Conservation (phyloP, 2,113 vertebrate genomes). For the Mirza zaza region DNA sequence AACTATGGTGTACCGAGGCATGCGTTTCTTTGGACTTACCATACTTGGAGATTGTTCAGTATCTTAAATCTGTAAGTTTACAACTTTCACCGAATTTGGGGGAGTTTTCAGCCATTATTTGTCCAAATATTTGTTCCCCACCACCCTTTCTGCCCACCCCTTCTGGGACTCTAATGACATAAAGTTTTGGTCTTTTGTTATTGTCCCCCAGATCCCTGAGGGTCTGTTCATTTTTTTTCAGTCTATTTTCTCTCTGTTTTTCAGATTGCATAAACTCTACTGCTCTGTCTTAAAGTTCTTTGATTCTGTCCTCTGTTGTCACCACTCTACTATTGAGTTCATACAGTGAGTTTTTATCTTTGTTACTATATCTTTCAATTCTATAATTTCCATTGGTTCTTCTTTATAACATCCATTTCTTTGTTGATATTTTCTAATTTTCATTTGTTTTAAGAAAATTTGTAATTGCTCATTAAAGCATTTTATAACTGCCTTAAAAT, state of each 20-base stretch:
- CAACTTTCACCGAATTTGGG: background rate
- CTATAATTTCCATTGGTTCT: background rate
- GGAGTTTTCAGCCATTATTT: background rate
- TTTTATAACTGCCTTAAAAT: constrained; percentile 1
- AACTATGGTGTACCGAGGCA: background rate
- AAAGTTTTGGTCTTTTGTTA: background rate
- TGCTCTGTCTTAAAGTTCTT: background rate
- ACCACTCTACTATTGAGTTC: background rate
- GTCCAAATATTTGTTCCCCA: background rate
- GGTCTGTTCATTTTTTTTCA: background rate
- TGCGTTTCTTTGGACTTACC: background rate
- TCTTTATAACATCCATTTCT: background rate
- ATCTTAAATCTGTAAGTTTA: constrained; percentile 22
- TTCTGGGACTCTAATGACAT: background rate
- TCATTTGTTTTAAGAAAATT: background rate
- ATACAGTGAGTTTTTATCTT: background rate
- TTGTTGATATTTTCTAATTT: background rate
- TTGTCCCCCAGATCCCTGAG: background rate
- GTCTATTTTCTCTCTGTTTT: background rate
- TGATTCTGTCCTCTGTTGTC: background rate
- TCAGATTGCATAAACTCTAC: background rate
- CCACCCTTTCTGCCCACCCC: background rate
- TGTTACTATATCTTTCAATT: background rate
- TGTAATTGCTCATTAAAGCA: background rate
- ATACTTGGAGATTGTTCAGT: background rate